Evolutionary conservation across 2,113 vertebrate species (phyloP).

Genomic region (Pterocles burchelli): DNA sequence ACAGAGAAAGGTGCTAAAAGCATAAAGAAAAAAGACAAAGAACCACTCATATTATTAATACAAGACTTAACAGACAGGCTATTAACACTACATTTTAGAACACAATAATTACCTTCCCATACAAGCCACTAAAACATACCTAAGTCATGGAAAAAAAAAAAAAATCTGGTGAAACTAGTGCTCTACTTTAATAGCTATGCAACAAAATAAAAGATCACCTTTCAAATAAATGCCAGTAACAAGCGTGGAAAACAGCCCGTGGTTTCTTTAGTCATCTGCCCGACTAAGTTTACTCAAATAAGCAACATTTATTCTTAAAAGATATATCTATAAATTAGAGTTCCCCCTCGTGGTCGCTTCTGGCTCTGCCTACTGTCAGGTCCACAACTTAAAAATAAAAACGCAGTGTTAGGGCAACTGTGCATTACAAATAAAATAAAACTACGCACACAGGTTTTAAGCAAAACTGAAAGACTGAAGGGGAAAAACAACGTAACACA

Average conservation of each 20-base stretch:
- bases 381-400: background rate
- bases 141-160: background rate
- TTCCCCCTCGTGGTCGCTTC: conserved; percentile 64
- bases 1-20: conserved; percentile 56
- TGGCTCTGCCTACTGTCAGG: background rate
- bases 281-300: background rate
- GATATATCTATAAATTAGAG: background rate
- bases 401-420: accelerated
- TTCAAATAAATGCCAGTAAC: background rate
- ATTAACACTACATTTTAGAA: background rate
- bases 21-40: background rate
- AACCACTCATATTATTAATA: background rate
- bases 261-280: background rate
- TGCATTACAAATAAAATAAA: background rate
- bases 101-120: background rate
- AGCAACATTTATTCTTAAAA: background rate
- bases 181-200: background rate
- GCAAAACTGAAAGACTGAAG: background rate
- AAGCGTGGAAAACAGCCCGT: background rate
- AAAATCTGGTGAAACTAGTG: background rate
- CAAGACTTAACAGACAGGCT: background rate
- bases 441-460: background rate
- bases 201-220: background rate
- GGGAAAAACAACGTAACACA: background rate
- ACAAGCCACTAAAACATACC: background rate